phyloP scores from a whole-genome alignment of 1,140 invertebrate genomes.

The Sarcophaga peregrina region DNA sequence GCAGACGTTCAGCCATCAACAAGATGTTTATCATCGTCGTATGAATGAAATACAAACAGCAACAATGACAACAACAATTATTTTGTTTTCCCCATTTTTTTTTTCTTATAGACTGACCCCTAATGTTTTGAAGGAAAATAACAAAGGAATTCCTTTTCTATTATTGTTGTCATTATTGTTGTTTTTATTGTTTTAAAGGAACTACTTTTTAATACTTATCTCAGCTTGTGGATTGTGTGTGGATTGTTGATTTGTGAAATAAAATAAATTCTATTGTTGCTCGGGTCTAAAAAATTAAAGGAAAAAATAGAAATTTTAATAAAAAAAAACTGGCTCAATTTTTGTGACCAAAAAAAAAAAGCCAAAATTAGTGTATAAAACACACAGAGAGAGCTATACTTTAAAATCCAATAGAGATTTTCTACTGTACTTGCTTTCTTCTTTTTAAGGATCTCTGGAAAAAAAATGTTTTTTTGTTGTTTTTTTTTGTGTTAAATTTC shows the following conservation, averaged over 20 bases:
- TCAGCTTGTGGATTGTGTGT: slow-evolving; percentile 23
- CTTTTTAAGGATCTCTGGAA: too few species aligned
- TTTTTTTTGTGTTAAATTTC: not conserved
- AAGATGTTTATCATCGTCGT: slow-evolving; percentile 10
- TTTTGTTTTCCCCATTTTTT: not conserved
- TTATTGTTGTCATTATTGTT: not conserved
- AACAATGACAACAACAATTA: too few species aligned
- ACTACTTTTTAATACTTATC: not conserved
- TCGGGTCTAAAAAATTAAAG: too few species aligned
- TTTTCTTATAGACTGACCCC: not conserved
- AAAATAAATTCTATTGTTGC: too few species aligned
- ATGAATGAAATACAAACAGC: not conserved
- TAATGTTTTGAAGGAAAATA: not conserved
- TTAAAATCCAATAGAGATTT: not conserved
- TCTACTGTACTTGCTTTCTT: not conserved
- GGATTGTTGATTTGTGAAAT: not conserved
- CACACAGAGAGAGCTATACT: not conserved
- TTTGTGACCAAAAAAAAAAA: not conserved
- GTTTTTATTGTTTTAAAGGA: not conserved
- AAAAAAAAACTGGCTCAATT: slow-evolving; percentile 4
- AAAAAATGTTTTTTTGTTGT: too few species aligned
- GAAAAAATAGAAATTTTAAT: not conserved
- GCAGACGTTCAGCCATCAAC: not conserved
- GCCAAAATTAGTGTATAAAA: too few species aligned
- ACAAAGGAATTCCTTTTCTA: not conserved